Base-by-base conservation (phyloP, 2,113 vertebrate species). In the Halichoeres trimaculatus region DNA sequence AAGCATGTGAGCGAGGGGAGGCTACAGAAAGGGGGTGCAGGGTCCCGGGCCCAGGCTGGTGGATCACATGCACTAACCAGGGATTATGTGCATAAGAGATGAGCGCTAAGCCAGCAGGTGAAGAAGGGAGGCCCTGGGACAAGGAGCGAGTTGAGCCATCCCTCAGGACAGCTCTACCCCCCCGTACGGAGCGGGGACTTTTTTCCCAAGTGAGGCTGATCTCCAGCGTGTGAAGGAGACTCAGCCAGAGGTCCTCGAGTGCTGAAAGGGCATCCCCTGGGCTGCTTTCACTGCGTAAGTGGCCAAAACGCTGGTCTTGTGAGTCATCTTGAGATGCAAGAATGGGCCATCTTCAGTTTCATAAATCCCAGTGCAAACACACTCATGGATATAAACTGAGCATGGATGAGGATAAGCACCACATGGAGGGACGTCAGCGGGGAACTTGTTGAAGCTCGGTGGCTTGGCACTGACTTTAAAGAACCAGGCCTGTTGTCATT, bases 71-170 rank as follows among this genome's bases (percentile, higher is more conserved):
- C 90, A 82, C 88, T 89, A 90, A 93, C 92, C 89, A 91, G 89
- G 95, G 95, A 97, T 97, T 96, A 96, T 90, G 90, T 92, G 95
- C 96, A 95, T 96, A 96, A 96, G 86, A 95, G 96, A 97, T 96
- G 96, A 96, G 92, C 90, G 34, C 92, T 93, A 94, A 95, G 95
- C 92, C 92, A 94, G 95, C 95, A 96, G 96, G 96, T 96, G 92
- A 93, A 89, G 90, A 75, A 88, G 91, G 76, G 94, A 96, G 93
- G 93, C 91, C 86, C 88, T 74, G 88, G 91, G 89, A 91, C 89
- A 84, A 90, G 85, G 70, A 83, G 76, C 84, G 65, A 48, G 45
- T 48, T 4, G 17, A 68, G 22, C 94, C 94, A 95, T 96, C 95
- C 93, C 90, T 94, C 94, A 90, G 92, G 95, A 96, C 93, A 95